phyloP scores from a whole-genome alignment of 2,888 invertebrate genomes.

The Xanthia togata region DNA sequence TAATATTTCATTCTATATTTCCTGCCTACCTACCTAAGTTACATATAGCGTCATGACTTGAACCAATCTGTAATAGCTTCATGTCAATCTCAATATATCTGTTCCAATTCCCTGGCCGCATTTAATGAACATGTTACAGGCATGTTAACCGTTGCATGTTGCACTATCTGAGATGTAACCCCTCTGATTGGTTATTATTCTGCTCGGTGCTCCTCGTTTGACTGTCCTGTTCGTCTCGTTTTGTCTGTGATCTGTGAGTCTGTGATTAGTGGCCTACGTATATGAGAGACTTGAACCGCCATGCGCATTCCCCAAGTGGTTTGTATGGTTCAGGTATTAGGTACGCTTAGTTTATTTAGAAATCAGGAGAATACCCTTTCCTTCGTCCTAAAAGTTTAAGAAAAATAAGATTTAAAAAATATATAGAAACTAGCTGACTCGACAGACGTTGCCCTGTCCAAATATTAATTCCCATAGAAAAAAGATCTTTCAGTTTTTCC shows the following conservation, averaged over 20 bases:
- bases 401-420: background rate
- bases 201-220: slow-evolving; percentile 36
- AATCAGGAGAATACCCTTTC: background rate
- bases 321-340: background rate
- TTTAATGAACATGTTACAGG: slow-evolving; percentile 47
- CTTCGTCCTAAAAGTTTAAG: background rate
- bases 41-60: background rate
- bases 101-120: slow-evolving; percentile 51
- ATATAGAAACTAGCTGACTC: background rate
- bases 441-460: no score
- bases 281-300: no score
- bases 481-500: no score
- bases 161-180: slow-evolving; percentile 19
- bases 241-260: slow-evolving; percentile 16
- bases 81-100: slow-evolving; percentile 50
- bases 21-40: slow-evolving; percentile 1
- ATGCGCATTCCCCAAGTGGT: background rate
- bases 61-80: slow-evolving; percentile 30
- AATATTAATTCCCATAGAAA: no score
- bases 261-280: no score
- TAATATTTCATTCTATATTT: background rate
- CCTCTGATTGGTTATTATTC: slow-evolving; percentile 55
- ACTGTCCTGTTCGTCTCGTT: slow-evolving; percentile 14
- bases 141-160: slow-evolving; percentile 41
- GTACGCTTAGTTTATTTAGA: background rate